Evolutionary conservation across 2,888 invertebrate genomes (phyloP).

Genomic region (Eudemis profundana): DNA sequence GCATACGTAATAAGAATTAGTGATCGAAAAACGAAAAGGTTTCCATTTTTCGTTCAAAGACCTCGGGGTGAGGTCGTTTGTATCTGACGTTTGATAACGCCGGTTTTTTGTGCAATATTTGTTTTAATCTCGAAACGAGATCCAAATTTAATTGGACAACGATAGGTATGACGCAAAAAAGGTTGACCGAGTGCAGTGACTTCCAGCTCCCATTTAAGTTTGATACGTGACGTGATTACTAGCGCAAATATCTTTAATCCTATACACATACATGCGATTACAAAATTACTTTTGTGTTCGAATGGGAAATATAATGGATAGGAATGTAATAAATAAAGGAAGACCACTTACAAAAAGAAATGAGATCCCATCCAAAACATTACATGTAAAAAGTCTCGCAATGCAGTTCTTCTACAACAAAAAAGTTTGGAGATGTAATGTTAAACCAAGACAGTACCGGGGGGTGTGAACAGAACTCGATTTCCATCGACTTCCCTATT

Average conservation of each 20-base stretch:
- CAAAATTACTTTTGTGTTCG: too few relatives aligned
- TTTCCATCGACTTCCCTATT: too few relatives aligned
- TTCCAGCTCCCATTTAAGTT: neutral
- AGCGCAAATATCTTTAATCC: neutral
- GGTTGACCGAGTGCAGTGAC: conserved; percentile 7
- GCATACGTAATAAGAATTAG: conserved; percentile 28
- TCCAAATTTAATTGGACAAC: conserved; percentile 24
- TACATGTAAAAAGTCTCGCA: too few relatives aligned
- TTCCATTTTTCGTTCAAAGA: conserved; percentile 49
- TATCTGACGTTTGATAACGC: conserved; percentile 44
- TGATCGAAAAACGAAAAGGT: conserved; percentile 21
- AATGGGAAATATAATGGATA: too few relatives aligned
- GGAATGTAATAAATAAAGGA: too few relatives aligned
- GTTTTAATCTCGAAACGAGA: conserved; percentile 22
- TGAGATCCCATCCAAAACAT: too few relatives aligned
- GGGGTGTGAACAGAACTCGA: too few relatives aligned
- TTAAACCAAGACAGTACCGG: too few relatives aligned
- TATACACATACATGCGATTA: too few relatives aligned
- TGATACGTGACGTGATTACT: neutral
- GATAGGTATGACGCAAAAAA: conserved; percentile 17
- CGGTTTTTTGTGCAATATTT: conserved; percentile 14
- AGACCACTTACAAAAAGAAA: too few relatives aligned
- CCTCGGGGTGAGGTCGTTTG: conserved; percentile 43
- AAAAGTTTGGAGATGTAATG: too few relatives aligned
- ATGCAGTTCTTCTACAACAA: too few relatives aligned